Evolutionary conservation across 2,113 vertebrate genomes (phyloP).

Genomic region (Corythaeola cristata): DNA sequence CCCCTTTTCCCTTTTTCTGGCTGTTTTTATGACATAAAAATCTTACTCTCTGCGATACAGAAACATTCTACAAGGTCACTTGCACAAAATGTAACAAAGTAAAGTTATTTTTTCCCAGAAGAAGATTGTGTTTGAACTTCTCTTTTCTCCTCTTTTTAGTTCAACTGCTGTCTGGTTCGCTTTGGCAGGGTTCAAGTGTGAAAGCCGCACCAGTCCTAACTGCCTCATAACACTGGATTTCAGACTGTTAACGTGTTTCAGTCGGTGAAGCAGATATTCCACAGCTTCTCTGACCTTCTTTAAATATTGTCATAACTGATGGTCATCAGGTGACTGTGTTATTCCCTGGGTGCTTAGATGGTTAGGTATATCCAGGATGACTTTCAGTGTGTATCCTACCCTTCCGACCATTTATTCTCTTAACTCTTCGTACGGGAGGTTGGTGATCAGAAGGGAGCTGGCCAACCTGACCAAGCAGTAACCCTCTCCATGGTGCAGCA

Average conservation of each 20-base stretch:
- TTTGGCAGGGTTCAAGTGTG: neutral
- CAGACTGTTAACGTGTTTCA: neutral
- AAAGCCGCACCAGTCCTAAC: neutral
- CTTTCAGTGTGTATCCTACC: neutral
- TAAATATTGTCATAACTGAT: neutral
- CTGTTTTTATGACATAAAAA: neutral
- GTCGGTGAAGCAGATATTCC: neutral
- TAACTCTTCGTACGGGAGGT: neutral
- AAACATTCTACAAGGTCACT: neutral
- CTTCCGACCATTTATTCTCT: neutral
- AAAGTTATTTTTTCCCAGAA: constrained; percentile 43
- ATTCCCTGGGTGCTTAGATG: neutral
- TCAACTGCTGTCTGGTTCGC: neutral
- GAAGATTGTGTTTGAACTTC: neutral
- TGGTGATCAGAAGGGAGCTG: neutral
- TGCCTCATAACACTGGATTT: neutral
- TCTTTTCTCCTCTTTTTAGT: neutral
- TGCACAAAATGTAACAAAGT: neutral
- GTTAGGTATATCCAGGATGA: neutral
- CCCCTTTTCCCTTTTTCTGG: neutral
- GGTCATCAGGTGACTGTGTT: neutral
- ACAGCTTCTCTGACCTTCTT: neutral
- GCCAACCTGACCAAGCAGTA: neutral
- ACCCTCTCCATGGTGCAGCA: neutral
- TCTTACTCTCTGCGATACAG: neutral